Conservation (phyloP, 2,888 invertebrate species). For the Sarcophaga rosellei region DNA sequence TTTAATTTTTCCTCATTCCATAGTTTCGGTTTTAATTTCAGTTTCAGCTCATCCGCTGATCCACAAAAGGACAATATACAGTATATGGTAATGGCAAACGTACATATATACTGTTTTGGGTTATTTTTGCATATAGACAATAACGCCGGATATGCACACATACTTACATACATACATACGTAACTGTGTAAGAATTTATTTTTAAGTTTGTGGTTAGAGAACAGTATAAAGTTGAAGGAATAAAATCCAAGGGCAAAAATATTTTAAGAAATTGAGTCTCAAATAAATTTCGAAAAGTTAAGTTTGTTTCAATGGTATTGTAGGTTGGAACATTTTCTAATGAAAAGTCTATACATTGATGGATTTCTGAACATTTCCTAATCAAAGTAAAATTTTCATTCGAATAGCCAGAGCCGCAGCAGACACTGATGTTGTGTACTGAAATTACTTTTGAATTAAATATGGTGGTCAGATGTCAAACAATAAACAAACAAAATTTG, state of each 20-base stretch:
- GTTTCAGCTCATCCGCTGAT: background rate
- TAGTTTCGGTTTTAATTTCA: constrained; percentile 38
- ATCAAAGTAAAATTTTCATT: too few species aligned
- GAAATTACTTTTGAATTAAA: too few species aligned
- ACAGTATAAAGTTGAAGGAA: constrained; percentile 17
- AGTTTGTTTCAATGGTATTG: background rate
- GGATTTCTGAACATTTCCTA: too few species aligned
- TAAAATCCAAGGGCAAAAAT: background rate
- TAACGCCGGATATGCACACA: background rate
- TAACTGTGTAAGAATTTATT: constrained; percentile 21
- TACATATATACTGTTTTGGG: background rate
- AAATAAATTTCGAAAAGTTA: background rate
- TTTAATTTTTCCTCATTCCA: constrained; percentile 69
- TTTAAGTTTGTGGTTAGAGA: constrained; percentile 46
- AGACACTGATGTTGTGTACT: too few species aligned
- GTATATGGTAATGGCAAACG: background rate
- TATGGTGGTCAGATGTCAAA: too few species aligned
- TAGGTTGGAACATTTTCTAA: background rate
- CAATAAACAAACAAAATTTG: too few species aligned
- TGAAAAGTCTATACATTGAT: too few species aligned
- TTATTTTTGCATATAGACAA: background rate
- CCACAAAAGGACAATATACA: background rate
- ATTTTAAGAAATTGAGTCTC: constrained; percentile 1
- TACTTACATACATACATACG: too few species aligned
- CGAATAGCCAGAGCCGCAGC: too few species aligned